Percentiles rank a stretch among this genome's conserved stretches.
Conservation (phyloP, 1,140 invertebrate genomes). For the Zaprionus inermis region DNA sequence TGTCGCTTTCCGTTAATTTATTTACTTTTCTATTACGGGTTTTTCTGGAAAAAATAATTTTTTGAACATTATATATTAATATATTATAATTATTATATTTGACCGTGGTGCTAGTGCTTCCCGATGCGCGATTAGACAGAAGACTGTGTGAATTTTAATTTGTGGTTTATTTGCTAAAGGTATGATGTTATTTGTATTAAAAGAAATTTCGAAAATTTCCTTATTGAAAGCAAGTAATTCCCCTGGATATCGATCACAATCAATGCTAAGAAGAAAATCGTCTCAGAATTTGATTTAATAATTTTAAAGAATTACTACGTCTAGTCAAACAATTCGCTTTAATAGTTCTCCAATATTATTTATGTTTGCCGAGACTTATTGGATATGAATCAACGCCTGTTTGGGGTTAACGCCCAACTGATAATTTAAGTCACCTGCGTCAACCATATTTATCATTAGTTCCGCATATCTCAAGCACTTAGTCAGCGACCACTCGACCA, state of each 20-base stretch:
- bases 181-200: background rate
- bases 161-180: background rate
- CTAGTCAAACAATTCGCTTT: background rate
- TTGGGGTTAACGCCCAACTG: conserved; percentile 22
- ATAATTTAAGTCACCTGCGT: conserved; percentile 18
- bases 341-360: conserved; percentile 1
- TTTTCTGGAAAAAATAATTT: background rate
- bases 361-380: conserved; percentile 1
- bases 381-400: conserved; percentile 12
- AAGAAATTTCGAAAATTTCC: background rate
- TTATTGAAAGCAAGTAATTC: background rate
- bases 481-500: conserved; percentile 9
- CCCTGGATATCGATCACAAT: background rate
- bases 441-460: conserved; percentile 18
- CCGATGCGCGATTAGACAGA: background rate
- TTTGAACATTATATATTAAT: background rate
- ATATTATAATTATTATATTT: background rate
- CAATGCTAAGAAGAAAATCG: too few species aligned
- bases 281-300: background rate
- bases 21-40: background rate
- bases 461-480: conserved; percentile 11
- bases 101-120: background rate
- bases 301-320: background rate
- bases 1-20: background rate
- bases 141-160: background rate